Evolutionary conservation across 2,888 invertebrate genomes (phyloP).

Genomic region (Parnassius mnemosyne): DNA sequence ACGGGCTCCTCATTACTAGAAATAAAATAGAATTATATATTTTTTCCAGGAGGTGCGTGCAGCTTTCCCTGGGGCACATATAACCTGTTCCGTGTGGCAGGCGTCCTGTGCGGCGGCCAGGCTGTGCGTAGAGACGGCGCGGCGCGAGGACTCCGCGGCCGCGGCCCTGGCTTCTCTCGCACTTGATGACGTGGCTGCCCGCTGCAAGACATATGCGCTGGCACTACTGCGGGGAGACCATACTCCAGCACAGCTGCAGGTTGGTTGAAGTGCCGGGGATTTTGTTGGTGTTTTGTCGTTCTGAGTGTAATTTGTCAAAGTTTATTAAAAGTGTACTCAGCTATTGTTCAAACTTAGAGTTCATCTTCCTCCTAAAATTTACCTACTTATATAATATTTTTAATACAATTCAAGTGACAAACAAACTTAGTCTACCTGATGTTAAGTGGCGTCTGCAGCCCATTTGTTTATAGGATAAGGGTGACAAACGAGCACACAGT

Average conservation of each 20-base stretch:
- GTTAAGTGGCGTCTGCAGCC: too few relatives aligned
- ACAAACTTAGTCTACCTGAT: too few relatives aligned
- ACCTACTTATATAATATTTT: too few relatives aligned
- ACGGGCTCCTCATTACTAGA: background rate
- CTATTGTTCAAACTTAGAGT: too few relatives aligned
- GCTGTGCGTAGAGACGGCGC: slow-evolving; percentile 34
- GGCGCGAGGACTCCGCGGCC: slow-evolving; percentile 17
- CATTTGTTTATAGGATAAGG: too few relatives aligned
- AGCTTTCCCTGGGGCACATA: slow-evolving; percentile 69
- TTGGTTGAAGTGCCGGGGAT: slow-evolving; percentile 25
- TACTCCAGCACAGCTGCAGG: slow-evolving; percentile 61
- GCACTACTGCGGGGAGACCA: slow-evolving; percentile 62
- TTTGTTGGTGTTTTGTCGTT: too few relatives aligned
- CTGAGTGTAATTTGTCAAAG: too few relatives aligned
- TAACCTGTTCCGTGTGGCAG: slow-evolving; percentile 74
- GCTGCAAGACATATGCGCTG: slow-evolving; percentile 68
- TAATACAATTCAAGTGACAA: too few relatives aligned
- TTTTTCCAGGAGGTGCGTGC: slow-evolving; percentile 51
- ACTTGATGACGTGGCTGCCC: slow-evolving; percentile 49
- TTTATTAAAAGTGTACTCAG: too few relatives aligned
- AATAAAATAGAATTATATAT: background rate
- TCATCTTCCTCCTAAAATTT: too few relatives aligned
- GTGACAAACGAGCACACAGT: too few relatives aligned
- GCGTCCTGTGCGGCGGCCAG: slow-evolving; percentile 55
- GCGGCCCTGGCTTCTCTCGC: slow-evolving; percentile 33